Evolutionary conservation across 2,888 invertebrate species (phyloP).

Genomic region (Cosmorhoe ocellata): DNA sequence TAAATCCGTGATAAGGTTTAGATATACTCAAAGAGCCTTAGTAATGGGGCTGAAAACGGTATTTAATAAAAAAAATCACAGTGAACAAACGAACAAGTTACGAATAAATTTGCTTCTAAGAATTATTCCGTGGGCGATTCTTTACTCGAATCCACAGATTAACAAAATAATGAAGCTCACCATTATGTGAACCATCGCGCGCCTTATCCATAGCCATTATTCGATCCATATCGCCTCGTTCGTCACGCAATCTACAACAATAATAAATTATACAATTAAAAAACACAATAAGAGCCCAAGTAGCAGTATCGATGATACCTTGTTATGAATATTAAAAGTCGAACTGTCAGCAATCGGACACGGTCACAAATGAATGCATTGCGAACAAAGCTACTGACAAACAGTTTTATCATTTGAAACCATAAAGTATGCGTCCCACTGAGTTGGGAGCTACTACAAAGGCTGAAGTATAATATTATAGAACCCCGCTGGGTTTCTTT

Average conservation of each 20-base stretch:
- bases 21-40: too few species aligned
- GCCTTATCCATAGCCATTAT: conserved; percentile 91
- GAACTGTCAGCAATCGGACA: conserved; percentile 60
- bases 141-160: background rate
- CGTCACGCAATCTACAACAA: conserved; percentile 92
- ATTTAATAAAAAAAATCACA: too few species aligned
- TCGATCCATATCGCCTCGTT: conserved; percentile 92
- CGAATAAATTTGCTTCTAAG: too few species aligned
- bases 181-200: conserved; percentile 94
- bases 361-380: conserved; percentile 69
- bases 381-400: conserved; percentile 77
- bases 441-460: conserved; percentile 76
- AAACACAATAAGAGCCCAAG: conserved; percentile 32
- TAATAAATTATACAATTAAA: conserved; percentile 42
- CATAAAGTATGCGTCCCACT: conserved; percentile 80
- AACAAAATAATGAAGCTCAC: conserved; percentile 75
- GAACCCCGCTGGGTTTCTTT: conserved; percentile 79
- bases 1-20: too few species aligned
- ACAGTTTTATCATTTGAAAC: conserved; percentile 81
- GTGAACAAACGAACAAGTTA: too few species aligned
- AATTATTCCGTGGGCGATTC: too few species aligned
- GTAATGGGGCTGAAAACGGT: too few species aligned
- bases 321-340: conserved; percentile 61
- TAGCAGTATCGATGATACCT: conserved; percentile 47
- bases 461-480: conserved; percentile 78